Evolutionary conservation across 2,113 vertebrate genomes (phyloP).

Genomic region (Numida meleagris): DNA sequence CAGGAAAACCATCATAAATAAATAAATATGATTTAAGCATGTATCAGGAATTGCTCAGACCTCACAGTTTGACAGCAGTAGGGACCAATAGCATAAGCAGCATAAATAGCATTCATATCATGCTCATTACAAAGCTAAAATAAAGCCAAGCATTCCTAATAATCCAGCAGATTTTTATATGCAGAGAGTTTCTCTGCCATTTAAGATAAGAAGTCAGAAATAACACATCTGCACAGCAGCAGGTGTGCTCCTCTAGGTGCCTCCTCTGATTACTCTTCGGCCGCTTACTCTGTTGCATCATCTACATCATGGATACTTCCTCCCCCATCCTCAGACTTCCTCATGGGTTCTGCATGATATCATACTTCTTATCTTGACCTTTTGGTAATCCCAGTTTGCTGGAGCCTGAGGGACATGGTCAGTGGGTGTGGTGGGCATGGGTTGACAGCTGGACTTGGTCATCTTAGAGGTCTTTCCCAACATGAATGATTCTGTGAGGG

Average conservation of each 20-base stretch:
- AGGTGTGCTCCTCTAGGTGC: accelerated
- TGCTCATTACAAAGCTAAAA: neutral
- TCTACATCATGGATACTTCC: accelerated
- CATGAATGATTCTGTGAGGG: too few species aligned
- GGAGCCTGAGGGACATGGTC: neutral
- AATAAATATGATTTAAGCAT: neutral
- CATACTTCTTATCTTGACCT: neutral
- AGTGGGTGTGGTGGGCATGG: too few species aligned
- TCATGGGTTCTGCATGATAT: accelerated
- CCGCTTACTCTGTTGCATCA: accelerated
- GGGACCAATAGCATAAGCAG: neutral
- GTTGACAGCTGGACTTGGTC: too few species aligned
- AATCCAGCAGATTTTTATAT: neutral
- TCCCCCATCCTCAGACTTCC: neutral
- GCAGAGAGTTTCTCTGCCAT: too few species aligned
- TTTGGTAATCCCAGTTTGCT: neutral
- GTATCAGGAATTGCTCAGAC: neutral
- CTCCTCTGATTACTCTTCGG: accelerated
- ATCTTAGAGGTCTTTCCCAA: too few species aligned
- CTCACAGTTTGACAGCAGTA: neutral
- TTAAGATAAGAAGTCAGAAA: neutral
- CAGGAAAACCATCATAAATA: neutral
- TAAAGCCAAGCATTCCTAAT: neutral
- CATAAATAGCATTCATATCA: neutral
- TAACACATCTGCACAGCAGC: neutral